Conservation (phyloP, 2,888 invertebrate species). For the Caenorhabditis uteleia region DNA sequence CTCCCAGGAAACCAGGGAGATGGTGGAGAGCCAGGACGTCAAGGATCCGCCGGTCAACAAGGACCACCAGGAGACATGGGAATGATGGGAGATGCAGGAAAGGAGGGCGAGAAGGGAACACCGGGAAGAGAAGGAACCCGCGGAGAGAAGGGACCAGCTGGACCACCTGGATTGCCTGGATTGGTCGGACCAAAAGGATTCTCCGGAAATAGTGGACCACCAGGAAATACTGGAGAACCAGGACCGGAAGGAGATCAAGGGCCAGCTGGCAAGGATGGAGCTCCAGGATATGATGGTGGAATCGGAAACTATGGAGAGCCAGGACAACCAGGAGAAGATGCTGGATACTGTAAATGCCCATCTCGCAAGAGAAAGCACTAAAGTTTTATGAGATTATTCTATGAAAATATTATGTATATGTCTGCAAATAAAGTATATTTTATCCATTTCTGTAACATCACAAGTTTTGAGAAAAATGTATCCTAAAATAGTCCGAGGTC, state of each 20-base stretch:
- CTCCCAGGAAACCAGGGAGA: slow-evolving; percentile 69
- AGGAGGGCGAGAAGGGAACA: slow-evolving; percentile 56
- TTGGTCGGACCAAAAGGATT: slow-evolving; percentile 69
- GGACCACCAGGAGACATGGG: slow-evolving; percentile 65
- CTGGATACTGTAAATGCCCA: slow-evolving; percentile 55
- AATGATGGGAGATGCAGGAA: slow-evolving; percentile 64
- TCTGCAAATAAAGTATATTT: too few relatives aligned
- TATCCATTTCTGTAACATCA: too few relatives aligned
- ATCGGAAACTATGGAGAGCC: slow-evolving; percentile 69
- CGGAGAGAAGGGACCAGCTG: slow-evolving; percentile 71
- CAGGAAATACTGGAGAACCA: slow-evolving; percentile 75
- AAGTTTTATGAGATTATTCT: neutral
- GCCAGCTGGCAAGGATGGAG: slow-evolving; percentile 73
- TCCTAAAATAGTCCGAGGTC: too few relatives aligned
- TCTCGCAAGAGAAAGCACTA: slow-evolving; percentile 36
- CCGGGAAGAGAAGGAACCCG: slow-evolving; percentile 71
- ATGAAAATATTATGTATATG: too few relatives aligned
- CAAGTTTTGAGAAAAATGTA: too few relatives aligned
- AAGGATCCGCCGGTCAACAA: slow-evolving; percentile 70
- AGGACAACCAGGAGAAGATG: slow-evolving; percentile 67
- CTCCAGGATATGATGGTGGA: slow-evolving; percentile 67
- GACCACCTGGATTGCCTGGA: slow-evolving; percentile 73
- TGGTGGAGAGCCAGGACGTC: slow-evolving; percentile 68
- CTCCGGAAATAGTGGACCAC: slow-evolving; percentile 71
- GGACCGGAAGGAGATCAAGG: slow-evolving; percentile 74